Percentiles rank a stretch among this genome's conserved stretches.
Conservation (phyloP, 1,140 invertebrate genomes). For the Lysiphlebus fabarum region DNA sequence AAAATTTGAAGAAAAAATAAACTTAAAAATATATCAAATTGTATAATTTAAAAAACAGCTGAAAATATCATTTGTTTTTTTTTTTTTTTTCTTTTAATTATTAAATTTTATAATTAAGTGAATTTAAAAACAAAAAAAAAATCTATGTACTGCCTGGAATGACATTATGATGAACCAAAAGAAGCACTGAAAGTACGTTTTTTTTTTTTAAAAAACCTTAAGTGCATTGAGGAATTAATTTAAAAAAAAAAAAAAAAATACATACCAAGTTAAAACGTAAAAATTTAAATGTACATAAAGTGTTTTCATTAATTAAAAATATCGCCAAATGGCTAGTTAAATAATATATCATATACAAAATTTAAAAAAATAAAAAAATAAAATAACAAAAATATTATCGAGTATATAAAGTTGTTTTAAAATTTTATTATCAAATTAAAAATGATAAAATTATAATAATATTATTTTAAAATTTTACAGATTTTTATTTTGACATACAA, state of each 20-base stretch:
- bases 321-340: conserved; percentile 9
- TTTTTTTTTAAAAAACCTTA: conserved; percentile 18
- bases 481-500: conserved; percentile 45
- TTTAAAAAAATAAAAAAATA: neutral
- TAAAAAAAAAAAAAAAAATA: too few species aligned
- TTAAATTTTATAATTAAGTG: too few species aligned
- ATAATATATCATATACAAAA: conserved; percentile 4
- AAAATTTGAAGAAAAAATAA: too few species aligned
- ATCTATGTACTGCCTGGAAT: too few species aligned
- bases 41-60: too few species aligned
- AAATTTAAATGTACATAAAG: conserved; percentile 27
- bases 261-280: too few species aligned
- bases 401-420: neutral
- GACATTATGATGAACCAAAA: too few species aligned
- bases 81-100: too few species aligned
- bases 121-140: too few species aligned
- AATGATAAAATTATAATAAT: neutral
- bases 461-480: conserved; percentile 12
- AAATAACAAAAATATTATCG: conserved; percentile 4
- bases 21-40: too few species aligned
- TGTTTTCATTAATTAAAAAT: conserved; percentile 21
- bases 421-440: neutral
- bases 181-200: conserved; percentile 23
- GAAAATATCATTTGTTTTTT: too few species aligned
- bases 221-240: conserved; percentile 23